Evolutionary conservation across 2,888 invertebrate genomes (phyloP), one percentile per base, ranked within the genome.

Genomic region (Conistra vaccinii): DNA sequence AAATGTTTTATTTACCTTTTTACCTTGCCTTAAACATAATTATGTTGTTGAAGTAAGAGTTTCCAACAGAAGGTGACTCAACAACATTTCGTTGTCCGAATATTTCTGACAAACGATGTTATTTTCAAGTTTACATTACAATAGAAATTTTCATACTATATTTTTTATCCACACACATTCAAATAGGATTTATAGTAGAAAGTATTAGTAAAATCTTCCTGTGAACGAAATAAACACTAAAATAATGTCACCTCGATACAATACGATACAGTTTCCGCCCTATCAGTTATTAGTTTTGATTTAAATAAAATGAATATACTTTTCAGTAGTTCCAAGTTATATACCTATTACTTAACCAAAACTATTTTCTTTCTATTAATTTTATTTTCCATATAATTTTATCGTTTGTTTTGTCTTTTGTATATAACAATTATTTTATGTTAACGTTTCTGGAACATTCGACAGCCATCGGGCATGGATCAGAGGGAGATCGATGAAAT

Each of bases 401-500:
- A 32, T 71, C 1, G 80, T 87, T 73, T 86, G 83, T 87, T 86
- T 70, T 84, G 84, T 88, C 79, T 87, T 84, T 86, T 87, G 82
- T 87, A 73, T 76, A 53, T 81, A 78, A 73, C 74, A 76, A 67
- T 89, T 88, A 78, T 81, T 85, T 84, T 87, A 88, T 83, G 86
- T 90, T 90, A 87, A 85, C 78, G 57, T 84, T 84, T 78, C 76
- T 90, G 89, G 60, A 83, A 61, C 45, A 76, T 90, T 85, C 70
- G 78, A 92, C 95, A 96, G 97, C 95, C 95, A 68, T 92, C 96
- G 83, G 96, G 95, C 84, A 97, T 97, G 94, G 97, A 98, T 97
- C 98, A 98, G 94, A 97, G 98, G 94, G 99, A 99, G 96, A 98
- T 99, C 96, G 98, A 98, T 96, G 99, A 99, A 97, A 99, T 99